Percentiles rank a stretch among this genome's conserved stretches.
These are phyloP conservation scores for Spicauda simplicius DNA, from an alignment of 2,888 invertebrate genomes.

Conservation along the genomic window DNA sequence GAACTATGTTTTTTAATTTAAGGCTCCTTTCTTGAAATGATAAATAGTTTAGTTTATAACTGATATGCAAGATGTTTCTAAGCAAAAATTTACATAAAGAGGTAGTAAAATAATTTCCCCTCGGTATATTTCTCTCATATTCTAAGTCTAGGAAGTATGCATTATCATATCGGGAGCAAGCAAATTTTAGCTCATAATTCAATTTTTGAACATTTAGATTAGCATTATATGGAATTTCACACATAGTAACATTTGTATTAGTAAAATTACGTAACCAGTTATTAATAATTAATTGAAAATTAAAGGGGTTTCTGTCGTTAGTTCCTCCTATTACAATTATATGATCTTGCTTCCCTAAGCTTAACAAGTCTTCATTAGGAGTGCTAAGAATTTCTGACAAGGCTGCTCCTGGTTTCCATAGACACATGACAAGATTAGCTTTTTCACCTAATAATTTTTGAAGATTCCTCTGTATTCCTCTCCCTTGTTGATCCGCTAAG, in stretches of 20 bases:
- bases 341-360: background rate
- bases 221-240: slow-evolving; percentile 19
- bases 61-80: background rate
- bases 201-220: slow-evolving; percentile 9
- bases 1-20: background rate
- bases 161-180: background rate
- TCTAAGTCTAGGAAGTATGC: slow-evolving; percentile 12
- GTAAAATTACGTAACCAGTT: background rate
- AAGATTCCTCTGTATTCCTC: background rate
- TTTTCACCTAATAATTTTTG: background rate
- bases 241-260: slow-evolving; percentile 11
- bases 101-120: background rate
- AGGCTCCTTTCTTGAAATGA: background rate
- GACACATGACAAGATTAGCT: background rate
- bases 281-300: background rate
- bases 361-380: background rate
- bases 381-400: background rate
- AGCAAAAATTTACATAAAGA: background rate
- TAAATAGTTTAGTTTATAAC: background rate
- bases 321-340: background rate
- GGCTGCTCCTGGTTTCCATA: background rate
- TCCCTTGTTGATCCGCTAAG: background rate
- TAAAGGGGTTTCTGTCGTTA: background rate
- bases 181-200: slow-evolving; percentile 18
- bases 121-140: slow-evolving; percentile 8